Evolutionary conservation across 2,888 invertebrate species (phyloP), one percentile per base, ranked within the genome.

Genomic region (Salpingus planirostris): DNA sequence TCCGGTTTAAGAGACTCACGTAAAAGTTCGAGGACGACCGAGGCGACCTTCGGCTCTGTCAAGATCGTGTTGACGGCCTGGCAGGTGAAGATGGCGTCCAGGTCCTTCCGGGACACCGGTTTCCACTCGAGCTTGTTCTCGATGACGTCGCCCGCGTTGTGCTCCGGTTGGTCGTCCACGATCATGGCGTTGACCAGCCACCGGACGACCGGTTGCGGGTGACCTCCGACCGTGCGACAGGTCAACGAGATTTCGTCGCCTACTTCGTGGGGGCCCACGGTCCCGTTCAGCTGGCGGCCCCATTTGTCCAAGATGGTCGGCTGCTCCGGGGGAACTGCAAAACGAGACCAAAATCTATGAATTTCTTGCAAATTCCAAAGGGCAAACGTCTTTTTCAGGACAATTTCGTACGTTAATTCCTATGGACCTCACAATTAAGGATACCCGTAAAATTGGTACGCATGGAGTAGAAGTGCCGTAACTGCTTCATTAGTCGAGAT

Each of bases 181-280:
- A 80, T 69, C 29, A 80, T 71, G 15, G 85, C 86, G 62, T 87
- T 85, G 29, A 88, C 78, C 34, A 86, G 70, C 88, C 88, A 88
- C 43, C 80, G 77, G 13, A 89, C 87, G 33, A 75, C 74, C 2
- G 88, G 88, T 60, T 84, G 81, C 2, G 88, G 88, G 30, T 78
- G 73, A 79, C 90, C 89, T 52, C 89, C 89, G 43, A 84, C 80
- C 27, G 89, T 88, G 45, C 88, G 74, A 65, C 90, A 90, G 36
- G 84, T 89, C 52, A 90, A 74, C 33, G 81, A 75, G 43, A 90
- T 79, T 55, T 87, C 86, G 52, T 87, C 86, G 2, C 85, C 85
- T 65, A 88, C 89, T 60, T 84, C 80, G 61, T 86, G 83, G 0
- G 89, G 89, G 2, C 89, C 89, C 28, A 86, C 75, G 11, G 83